A percentile compares a stretch with the other conserved stretches of the same genome.
Evolutionary conservation across 2,888 invertebrate genomes (phyloP).

Genomic region (Himalopsyche anomala): DNA sequence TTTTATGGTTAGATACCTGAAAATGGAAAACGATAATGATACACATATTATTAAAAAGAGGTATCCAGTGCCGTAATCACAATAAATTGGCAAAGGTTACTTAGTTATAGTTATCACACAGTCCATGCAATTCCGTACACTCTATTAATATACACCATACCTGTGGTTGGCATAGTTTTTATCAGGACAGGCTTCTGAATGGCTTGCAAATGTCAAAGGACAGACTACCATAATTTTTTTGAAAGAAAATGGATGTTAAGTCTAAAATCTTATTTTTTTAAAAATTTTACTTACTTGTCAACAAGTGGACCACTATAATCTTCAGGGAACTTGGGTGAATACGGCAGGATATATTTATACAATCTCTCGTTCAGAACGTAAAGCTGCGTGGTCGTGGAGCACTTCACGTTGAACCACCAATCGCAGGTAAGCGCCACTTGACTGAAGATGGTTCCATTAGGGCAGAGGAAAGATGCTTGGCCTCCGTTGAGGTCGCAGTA

Average conservation of each 20-base stretch:
- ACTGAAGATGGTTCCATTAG: slow-evolving; percentile 93
- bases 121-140: no score
- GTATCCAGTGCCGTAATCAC: not conserved
- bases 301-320: slow-evolving; percentile 93
- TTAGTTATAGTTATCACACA: no score
- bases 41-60: not conserved
- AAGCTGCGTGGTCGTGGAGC: slow-evolving; percentile 87
- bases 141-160: no score
- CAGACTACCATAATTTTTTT: no score
- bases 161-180: no score
- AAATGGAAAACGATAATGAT: slow-evolving; percentile 66
- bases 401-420: slow-evolving; percentile 96
- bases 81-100: not conserved
- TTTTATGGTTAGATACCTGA: slow-evolving; percentile 87
- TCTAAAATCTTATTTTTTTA: no score
- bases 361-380: slow-evolving; percentile 92
- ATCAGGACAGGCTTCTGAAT: no score
- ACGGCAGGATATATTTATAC: slow-evolving; percentile 91
- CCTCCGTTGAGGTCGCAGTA: slow-evolving; percentile 94
- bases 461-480: slow-evolving; percentile 92
- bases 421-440: slow-evolving; percentile 93
- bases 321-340: slow-evolving; percentile 92
- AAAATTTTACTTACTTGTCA: slow-evolving; percentile 80
- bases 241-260: no score
- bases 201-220: no score